phyloP scores from a whole-genome alignment of 2,888 invertebrate genomes.

The Margaritifera margaritifera region DNA sequence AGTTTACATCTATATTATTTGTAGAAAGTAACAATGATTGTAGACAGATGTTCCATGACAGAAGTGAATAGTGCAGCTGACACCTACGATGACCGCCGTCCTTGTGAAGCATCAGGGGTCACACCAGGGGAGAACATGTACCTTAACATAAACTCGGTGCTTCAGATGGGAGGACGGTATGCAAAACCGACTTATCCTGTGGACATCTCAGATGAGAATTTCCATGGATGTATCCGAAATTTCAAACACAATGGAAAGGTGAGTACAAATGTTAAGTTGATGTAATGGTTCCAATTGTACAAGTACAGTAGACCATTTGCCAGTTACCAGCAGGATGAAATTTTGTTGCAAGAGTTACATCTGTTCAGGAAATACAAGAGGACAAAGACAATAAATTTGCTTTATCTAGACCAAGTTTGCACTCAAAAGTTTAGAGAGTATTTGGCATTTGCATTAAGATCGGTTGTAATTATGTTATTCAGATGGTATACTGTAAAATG shows the following conservation, averaged over 20 bases:
- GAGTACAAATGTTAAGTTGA: constrained; percentile 12
- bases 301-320: too few relatives aligned
- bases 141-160: constrained; percentile 93
- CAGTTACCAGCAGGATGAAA: too few relatives aligned
- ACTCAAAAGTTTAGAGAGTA: too few relatives aligned
- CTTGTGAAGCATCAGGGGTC: constrained; percentile 90
- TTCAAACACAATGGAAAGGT: constrained; percentile 90
- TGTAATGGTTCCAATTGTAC: too few relatives aligned
- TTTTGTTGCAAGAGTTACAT: too few relatives aligned
- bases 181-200: constrained; percentile 33
- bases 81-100: constrained; percentile 89
- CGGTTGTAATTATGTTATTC: too few relatives aligned
- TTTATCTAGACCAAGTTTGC: too few relatives aligned
- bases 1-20: constrained; percentile 5
- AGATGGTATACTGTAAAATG: too few relatives aligned
- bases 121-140: constrained; percentile 97
- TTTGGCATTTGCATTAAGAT: too few relatives aligned
- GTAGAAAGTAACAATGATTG: constrained; percentile 88
- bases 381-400: too few relatives aligned
- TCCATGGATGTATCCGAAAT: constrained; percentile 97
- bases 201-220: constrained; percentile 78
- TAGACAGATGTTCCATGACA: constrained; percentile 92
- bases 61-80: constrained; percentile 84
- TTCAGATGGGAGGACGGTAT: constrained; percentile 89
- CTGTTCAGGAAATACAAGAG: too few relatives aligned